These are phyloP conservation scores for Notoglanidium macrostoma DNA, from an alignment of 2,797 vertebrate species.

Conservation along the genomic window DNA sequence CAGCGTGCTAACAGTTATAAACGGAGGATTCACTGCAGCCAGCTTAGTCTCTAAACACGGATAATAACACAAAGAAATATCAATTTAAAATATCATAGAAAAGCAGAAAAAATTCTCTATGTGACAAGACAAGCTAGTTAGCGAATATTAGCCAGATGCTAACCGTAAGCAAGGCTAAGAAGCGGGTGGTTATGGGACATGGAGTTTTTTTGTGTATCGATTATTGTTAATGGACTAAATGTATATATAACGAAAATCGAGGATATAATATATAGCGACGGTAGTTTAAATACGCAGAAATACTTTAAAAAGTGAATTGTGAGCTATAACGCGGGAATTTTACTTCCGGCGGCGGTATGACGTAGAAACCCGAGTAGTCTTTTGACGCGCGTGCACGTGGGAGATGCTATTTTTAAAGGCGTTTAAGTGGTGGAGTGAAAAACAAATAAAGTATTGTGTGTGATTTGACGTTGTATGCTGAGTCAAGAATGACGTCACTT, in stretches of 20 bases:
- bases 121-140: background rate
- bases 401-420: background rate
- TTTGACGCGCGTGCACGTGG: background rate
- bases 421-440: background rate
- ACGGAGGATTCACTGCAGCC: background rate
- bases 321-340: background rate
- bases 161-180: background rate
- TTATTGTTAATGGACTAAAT: too few relatives aligned
- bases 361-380: background rate
- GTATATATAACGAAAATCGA: too few relatives aligned
- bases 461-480: background rate
- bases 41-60: background rate
- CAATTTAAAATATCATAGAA: background rate
- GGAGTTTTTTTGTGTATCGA: background rate
- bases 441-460: background rate
- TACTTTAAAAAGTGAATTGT: background rate
- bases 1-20: background rate
- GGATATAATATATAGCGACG: background rate
- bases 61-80: background rate
- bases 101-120: background rate
- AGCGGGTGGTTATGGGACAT: conserved; percentile 5
- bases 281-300: background rate
- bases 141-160: background rate
- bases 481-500: background rate
- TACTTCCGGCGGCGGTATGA: background rate